Evolutionary conservation across 2,888 invertebrate genomes (phyloP), one percentile per base, ranked within the genome.

Genomic region (Lasioglossum calceatum): DNA sequence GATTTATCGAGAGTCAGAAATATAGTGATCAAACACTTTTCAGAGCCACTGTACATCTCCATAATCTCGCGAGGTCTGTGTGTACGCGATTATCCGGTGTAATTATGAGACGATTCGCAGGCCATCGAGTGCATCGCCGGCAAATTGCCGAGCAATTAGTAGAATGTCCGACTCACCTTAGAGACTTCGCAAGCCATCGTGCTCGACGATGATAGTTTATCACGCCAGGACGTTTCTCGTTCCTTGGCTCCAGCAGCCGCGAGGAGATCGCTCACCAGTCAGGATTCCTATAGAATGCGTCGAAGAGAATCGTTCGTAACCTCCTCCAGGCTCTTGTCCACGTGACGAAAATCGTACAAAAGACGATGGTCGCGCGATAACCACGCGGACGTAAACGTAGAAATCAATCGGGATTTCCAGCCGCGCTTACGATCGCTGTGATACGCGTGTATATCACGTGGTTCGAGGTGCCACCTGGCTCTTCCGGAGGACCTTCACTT

Each of bases 101-200:
- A 67, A 78, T 82, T 80, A 78, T 39, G 76, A 73, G 23, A 85
- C 85, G 72, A 79, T 85, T 85, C 73, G 74, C 80, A 50, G 81
- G 39, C 73, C 67, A 74, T 86, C 44, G 80, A 80, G 77, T 73
- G 39, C 10, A 85, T 58, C 27, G 72, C 72, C 74, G 36, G 32
- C 39, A 61, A 67, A 73, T 77, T 70, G 76, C 36, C 79, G 71
- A 84, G 54, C 78, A 79, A 83, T 82, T 70, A 77, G 23, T 32
- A 82, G 5, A 84, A 50, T 79, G 23, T 82, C 54, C 14, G 47
- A 92, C 92, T 91, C 89, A 92, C 93, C 93, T 92, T 88, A 89
- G 47, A 86, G 54, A 72, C 78, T 91, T 89, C 88, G 91, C 92
- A 90, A 93, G 91, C 93, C 92, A 92, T 92, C 91, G 92, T 92